Evolutionary conservation across 2,113 vertebrate genomes (phyloP), one percentile per base, ranked within the genome.

Genomic region (Actenoides lindsayi): DNA sequence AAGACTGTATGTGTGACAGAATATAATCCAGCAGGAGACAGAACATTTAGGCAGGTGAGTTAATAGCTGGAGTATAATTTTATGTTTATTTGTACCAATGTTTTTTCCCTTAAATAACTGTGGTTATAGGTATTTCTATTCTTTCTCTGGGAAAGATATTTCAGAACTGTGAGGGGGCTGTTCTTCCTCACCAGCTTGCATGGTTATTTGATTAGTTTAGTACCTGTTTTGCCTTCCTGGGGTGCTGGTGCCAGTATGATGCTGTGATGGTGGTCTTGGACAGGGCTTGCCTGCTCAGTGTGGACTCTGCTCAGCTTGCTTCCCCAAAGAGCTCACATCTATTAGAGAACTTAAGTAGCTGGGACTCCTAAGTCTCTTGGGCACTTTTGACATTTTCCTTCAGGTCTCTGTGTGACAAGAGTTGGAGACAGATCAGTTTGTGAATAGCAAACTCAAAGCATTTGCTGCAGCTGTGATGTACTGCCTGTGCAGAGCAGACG

Each of bases 1-100:
- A 91, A 83, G 77, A 60, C 19, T 12, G 20, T 53, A 89, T 94
- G 74, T 87, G 37, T 91, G 87, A 91, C 51, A 90, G 65, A 91
- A 92, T 83, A 56, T 6, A 94, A 68, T 3, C 27, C 56, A 77
- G 37, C 23, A 62, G 41, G 60, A 95, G 41, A 64, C 46, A 77
- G 46, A 88, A 42, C 14, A 6, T 16, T 41, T 78, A 54, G 62
- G 87, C 37, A 65, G 7, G 24, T 48, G 53, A 94, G 28, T 87
- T 87, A 67, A 27, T 13, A 64, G 25, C 39, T 16, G 8, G 35
- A 69, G n/a, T 42, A 27, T 39, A 76, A 60, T 51, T 57, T n/a
- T 79, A 10, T 79, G 11, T 76, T 53, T 39, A 13, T 46, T 46
- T 46, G 19, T 65, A 44, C 44, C 12, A 31, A 20, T 4, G 12